Evolutionary conservation across 2,113 vertebrate species (phyloP), one percentile per base, ranked within the genome.

Genomic region (Crocuta crocuta): DNA sequence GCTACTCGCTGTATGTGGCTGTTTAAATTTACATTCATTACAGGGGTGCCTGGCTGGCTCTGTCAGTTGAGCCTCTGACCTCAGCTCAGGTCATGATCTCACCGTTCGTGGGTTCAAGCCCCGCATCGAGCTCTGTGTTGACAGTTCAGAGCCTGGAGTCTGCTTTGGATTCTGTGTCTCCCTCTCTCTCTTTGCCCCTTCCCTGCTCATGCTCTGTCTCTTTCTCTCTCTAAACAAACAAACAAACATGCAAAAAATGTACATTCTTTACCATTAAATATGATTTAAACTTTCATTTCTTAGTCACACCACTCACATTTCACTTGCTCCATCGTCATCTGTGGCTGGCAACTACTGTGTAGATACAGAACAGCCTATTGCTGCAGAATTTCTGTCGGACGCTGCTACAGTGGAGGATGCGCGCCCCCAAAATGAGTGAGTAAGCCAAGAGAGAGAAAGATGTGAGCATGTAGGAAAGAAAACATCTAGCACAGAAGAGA

Each of bases 351-450:
- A 48, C 74, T 48, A 48, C 43, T 1, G 0, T 19, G 13, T 15
- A 73, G 19, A 39, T 16, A 43, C 2, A 53, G 48, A 55, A 9
- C 9, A 50, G 21, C 26, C 0, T 3, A 17, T 61, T 0, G 4
- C 26, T 28, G 19, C 19, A 48, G 24, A 50, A 24, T 58, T 95
- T 82, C 65, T 68, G 33, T 5, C 10, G 24, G 6, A 17, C 4
- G 26, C 4, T 17, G 35, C 26, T 19, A 16, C 2, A 2, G 39
- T 45, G 45, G 55, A 66, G 45, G 55, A 33, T 31, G 12, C 39
- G 23, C 33, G 7, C 12, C 26, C 28, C 23, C n/a, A 24, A 48
- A 8, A 76, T 45, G 13, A 48, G 43, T 48, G 39, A 45, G 12
- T 76, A 9, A 76, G 16, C 13, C 43, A 55, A 55, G 80, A 61